Evolutionary conservation across 2,888 invertebrate species (phyloP).

Genomic region (Clivina fossor): DNA sequence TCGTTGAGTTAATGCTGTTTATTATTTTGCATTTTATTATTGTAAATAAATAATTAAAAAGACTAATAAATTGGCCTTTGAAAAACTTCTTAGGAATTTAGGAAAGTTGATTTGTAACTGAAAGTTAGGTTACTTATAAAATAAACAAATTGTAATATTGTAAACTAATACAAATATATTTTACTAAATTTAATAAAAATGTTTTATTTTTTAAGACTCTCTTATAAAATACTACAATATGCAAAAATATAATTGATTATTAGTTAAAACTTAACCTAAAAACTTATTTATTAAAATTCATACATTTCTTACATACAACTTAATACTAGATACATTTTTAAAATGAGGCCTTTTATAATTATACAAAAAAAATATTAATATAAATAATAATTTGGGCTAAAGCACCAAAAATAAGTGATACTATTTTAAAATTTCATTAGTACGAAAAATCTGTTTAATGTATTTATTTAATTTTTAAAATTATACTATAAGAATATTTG

Average conservation of each 20-base stretch:
- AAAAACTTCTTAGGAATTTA: neutral
- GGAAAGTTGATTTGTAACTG: neutral
- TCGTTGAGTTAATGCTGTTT: no score
- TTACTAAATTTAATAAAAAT: no score
- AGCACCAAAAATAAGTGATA: no score
- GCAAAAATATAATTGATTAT: conserved; percentile 30
- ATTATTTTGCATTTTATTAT: neutral
- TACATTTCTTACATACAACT: conserved; percentile 3
- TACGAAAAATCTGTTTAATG: no score
- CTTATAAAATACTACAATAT: conserved; percentile 30
- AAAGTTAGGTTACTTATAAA: neutral
- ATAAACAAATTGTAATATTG: conserved; percentile 2
- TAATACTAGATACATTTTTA: conserved; percentile 8
- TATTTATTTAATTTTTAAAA: no score
- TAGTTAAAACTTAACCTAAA: conserved; percentile 18
- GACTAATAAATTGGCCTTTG: neutral
- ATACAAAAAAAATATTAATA: no score
- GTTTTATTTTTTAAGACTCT: conserved; percentile 23
- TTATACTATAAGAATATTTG: no score
- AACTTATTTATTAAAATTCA: conserved; percentile 15
- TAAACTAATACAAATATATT: no score
- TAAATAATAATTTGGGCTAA: no score
- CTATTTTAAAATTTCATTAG: no score
- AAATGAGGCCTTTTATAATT: no score
- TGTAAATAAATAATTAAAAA: neutral